phyloP scores from a whole-genome alignment of 2,888 invertebrate species.

The Fabriciana adippe region DNA sequence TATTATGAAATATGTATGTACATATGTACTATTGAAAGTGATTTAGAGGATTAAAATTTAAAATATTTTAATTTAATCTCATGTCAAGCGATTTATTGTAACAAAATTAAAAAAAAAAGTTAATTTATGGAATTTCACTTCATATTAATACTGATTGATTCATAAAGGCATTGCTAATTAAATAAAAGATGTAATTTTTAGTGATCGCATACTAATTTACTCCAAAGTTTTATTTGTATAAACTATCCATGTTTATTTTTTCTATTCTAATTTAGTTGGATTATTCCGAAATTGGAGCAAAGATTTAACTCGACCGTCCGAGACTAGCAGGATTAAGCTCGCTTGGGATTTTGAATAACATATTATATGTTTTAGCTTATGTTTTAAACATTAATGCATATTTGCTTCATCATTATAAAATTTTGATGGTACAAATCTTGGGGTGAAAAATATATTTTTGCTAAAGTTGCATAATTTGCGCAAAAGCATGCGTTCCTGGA shows the following conservation, averaged over 20 bases:
- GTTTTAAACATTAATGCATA: background rate
- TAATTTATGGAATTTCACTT: too few relatives aligned
- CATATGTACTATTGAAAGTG: conserved; percentile 5
- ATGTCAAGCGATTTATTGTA: too few relatives aligned
- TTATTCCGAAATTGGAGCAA: conserved; percentile 30
- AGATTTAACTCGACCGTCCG: conserved; percentile 28
- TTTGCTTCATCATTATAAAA: background rate
- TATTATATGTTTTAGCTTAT: conserved; percentile 16
- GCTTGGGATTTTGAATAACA: conserved; percentile 26
- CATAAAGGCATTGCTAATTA: background rate
- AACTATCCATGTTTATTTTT: conserved; percentile 3
- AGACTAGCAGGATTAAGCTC: conserved; percentile 28
- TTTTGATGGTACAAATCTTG: too few relatives aligned
- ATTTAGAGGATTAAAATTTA: background rate
- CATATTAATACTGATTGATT: background rate
- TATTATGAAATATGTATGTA: too few relatives aligned
- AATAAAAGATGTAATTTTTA: background rate
- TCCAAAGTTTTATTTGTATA: background rate
- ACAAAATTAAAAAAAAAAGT: too few relatives aligned
- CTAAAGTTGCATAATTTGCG: too few relatives aligned
- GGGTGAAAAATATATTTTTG: too few relatives aligned
- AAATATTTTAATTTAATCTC: background rate
- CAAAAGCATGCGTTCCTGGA: too few relatives aligned
- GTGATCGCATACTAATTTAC: too few relatives aligned
- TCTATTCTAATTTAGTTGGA: conserved; percentile 20